Evolutionary conservation across 2,888 invertebrate species (phyloP).

Genomic region (Tromatobia lineatoria): DNA sequence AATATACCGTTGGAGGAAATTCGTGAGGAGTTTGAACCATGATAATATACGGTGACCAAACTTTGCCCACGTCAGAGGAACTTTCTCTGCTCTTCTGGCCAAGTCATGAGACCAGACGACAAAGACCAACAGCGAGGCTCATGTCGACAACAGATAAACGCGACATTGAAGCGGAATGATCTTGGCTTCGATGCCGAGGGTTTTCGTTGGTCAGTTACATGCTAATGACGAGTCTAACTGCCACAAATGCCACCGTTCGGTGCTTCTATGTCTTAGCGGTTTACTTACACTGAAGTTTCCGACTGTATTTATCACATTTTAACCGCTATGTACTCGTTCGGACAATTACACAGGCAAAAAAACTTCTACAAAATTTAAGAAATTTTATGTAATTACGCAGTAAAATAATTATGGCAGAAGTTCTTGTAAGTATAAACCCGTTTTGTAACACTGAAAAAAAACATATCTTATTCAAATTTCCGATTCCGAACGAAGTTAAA

Average conservation of each 20-base stretch:
- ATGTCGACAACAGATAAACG: slow-evolving; percentile 18
- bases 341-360: no score
- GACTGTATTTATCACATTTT: background rate
- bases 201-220: slow-evolving; percentile 66
- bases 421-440: no score
- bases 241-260: background rate
- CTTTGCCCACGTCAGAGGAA: slow-evolving; percentile 11
- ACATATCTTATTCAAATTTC: no score
- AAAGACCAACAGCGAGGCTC: background rate
- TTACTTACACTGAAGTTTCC: no score
- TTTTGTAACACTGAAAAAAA: no score
- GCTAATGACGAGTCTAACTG: background rate
- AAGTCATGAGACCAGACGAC: background rate
- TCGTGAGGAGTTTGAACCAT: slow-evolving; percentile 1
- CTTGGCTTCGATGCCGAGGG: slow-evolving; percentile 55
- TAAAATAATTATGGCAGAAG: no score
- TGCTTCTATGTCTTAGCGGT: background rate
- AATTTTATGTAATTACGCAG: no score
- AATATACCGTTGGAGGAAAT: slow-evolving; percentile 25
- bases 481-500: no score
- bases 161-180: slow-evolving; percentile 36
- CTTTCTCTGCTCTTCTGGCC: slow-evolving; percentile 32
- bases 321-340: background rate
- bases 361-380: no score
- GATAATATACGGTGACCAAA: slow-evolving; percentile 50